Percentiles rank a stretch among this genome's conserved stretches.
phyloP scores from a whole-genome alignment of 2,113 vertebrate genomes.

The Ceyx margarethae region DNA sequence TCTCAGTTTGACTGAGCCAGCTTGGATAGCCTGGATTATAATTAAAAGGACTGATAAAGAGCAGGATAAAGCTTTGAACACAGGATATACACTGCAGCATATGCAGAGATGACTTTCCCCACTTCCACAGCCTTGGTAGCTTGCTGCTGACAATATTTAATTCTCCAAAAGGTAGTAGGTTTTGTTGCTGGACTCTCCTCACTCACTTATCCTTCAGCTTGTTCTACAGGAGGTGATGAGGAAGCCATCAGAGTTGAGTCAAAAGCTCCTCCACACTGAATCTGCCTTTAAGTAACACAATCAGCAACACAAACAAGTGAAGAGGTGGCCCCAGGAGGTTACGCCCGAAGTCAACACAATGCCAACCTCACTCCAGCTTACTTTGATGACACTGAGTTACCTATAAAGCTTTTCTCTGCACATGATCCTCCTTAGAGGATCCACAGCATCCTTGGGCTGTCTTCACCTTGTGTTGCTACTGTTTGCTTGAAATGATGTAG shows the following conservation, averaged over 20 bases:
- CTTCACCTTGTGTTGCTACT: neutral
- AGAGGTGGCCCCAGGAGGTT: neutral
- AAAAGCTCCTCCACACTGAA: neutral
- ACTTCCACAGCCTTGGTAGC: neutral
- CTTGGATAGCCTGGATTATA: neutral
- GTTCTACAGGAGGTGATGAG: neutral
- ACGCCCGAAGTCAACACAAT: neutral
- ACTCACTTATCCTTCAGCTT: neutral
- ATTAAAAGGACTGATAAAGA: neutral
- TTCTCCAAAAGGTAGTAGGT: neutral
- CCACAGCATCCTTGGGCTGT: neutral
- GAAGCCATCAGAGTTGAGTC: neutral
- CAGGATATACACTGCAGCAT: neutral
- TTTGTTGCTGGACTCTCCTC: neutral
- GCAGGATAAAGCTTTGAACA: neutral
- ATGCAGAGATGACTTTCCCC: neutral
- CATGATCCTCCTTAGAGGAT: neutral
- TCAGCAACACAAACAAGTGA: neutral
- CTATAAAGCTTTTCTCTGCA: neutral
- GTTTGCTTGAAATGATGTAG: neutral
- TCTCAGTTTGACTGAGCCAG: neutral
- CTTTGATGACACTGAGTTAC: accelerated
- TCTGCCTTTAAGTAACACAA: neutral
- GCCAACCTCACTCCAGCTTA: neutral
- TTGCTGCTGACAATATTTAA: neutral